phyloP scores from a whole-genome alignment of 2,113 vertebrate genomes.

The Dipodomys spectabilis region DNA sequence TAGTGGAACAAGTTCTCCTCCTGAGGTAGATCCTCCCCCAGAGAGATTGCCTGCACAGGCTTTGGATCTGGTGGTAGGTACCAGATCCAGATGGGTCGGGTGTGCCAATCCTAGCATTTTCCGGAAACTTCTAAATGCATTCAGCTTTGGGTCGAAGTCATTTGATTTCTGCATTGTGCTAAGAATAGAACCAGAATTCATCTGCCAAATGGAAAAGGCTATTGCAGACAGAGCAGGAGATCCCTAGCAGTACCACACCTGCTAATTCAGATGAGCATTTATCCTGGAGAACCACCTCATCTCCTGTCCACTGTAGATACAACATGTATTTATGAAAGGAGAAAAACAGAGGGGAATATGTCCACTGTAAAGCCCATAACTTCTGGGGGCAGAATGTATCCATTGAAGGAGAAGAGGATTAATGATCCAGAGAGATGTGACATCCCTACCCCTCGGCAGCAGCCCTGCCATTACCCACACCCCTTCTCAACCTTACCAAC shows the following conservation, averaged over 20 bases:
- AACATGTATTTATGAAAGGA: not conserved
- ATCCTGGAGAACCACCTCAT: not conserved
- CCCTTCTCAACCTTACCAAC: not conserved
- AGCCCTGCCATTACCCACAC: not conserved
- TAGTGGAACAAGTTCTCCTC: not conserved
- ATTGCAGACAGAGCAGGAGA: not conserved
- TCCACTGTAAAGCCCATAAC: not conserved
- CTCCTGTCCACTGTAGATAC: not conserved
- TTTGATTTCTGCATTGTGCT: constrained; percentile 8
- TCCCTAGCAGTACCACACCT: not conserved
- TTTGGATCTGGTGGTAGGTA: not conserved
- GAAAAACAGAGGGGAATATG: accelerated
- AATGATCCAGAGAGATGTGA: not conserved
- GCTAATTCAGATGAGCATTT: not conserved
- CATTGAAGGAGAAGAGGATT: not conserved
- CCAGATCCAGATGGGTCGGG: not conserved
- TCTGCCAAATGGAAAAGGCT: not conserved
- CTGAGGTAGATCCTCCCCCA: not conserved
- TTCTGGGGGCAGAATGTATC: not conserved
- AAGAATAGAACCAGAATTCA: constrained; percentile 51
- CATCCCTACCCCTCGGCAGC: too few relatives aligned
- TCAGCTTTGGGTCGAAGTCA: constrained; percentile 26
- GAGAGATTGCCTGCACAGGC: not conserved
- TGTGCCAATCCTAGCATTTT: not conserved
- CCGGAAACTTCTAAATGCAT: not conserved